Percentiles rank a stretch among this genome's conserved stretches.
Conservation (phyloP, 2,797 vertebrate species). For the Coracias cyanogaster region DNA sequence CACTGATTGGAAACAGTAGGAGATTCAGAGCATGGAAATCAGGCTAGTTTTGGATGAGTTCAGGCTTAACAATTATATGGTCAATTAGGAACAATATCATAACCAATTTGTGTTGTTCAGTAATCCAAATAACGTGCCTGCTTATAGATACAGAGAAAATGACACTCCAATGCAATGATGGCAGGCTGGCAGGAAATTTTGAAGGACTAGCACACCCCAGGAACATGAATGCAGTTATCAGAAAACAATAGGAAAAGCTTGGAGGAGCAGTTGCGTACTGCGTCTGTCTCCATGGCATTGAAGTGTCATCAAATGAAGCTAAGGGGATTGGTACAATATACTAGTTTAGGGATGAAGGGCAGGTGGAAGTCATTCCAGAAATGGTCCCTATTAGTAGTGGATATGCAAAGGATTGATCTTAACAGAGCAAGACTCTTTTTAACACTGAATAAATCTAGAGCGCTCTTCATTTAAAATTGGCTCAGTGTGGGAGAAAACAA, state of each 20-base stretch:
- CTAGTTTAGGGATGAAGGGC: neutral
- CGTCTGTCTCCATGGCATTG: neutral
- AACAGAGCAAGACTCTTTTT: conserved; percentile 36
- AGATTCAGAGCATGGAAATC: conserved; percentile 6
- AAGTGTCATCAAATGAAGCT: neutral
- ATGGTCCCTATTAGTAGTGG: neutral
- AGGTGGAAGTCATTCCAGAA: neutral
- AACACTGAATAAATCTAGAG: conserved; percentile 40
- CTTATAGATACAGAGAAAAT: neutral
- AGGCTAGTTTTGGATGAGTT: conserved; percentile 1
- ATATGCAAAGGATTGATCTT: neutral
- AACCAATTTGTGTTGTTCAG: conserved; percentile 24
- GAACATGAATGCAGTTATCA: conserved; percentile 16
- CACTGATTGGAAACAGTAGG: conserved; percentile 10
- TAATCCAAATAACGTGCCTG: conserved; percentile 14
- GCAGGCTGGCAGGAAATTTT: neutral
- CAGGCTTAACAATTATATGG: neutral
- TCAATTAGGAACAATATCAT: conserved; percentile 1
- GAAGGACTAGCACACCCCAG: neutral
- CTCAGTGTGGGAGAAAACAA: conserved; percentile 58
- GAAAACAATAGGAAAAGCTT: neutral
- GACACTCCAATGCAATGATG: neutral
- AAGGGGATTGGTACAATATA: neutral
- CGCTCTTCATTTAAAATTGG: conserved; percentile 48
- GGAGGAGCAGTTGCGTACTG: neutral